Evolutionary conservation across 2,888 invertebrate genomes (phyloP), one percentile per base, ranked within the genome.

Genomic region (Trichogramma dendrolimi): DNA sequence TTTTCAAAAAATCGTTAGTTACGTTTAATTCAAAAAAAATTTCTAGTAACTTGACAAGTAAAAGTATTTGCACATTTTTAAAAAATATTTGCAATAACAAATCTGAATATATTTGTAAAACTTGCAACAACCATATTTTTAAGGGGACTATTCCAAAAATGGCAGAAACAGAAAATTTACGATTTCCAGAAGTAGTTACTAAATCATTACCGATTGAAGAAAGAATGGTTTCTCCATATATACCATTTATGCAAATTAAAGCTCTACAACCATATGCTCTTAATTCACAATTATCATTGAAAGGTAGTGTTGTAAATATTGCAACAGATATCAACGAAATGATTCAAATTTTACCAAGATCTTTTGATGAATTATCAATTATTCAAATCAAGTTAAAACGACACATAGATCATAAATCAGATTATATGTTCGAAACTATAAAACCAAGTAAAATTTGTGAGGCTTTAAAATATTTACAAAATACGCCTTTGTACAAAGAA

Each of bases 161-260:
- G 41, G 41, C 65, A 27, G 55, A 63, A 7, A 61, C 58, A 55
- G 55, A 49, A 14, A 67, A 66, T 58, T 65, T 69, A 46, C 62
- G 66, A 61, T 69, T 67, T 62, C 71, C 69, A 38, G 64, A 70
- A 6, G 60, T 64, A 49, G 5, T 74, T 47, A 61, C 62, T 64
- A 59, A 53, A 41, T 66, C 72, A 61, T 65, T 67, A 6, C 53
- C 60, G 14, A 61, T 76, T 5, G 75, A 79, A 70, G 75, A 78
- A 67, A 60, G 77, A 55, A 66, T 77, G 65, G 69, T 76, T 10
- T 66, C 75, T 6, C 73, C 74, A 10, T 69, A 71, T 44, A 65
- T 78, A 46, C 70, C 72, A 47, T 78, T 78, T 56, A 76, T 76
- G 74, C 73, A 75, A 66, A 72, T 79, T 42, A 63, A 71, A 62